phyloP scores from a whole-genome alignment of 2,888 invertebrate species.

The Caenorhabditis zanzibari region DNA sequence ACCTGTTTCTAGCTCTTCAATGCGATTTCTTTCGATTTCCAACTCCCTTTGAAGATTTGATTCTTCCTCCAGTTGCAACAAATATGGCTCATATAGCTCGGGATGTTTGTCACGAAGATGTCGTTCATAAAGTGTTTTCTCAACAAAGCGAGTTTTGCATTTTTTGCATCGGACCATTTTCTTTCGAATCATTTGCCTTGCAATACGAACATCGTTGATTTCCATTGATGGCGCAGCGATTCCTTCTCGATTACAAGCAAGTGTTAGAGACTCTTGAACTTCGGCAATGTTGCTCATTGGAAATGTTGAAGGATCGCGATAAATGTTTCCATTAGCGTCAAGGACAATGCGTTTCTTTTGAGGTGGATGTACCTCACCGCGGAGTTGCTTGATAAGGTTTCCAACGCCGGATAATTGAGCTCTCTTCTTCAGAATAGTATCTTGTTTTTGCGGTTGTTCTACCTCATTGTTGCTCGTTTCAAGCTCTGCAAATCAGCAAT shows the following conservation, averaged over 20 bases:
- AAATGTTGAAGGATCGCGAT: constrained; percentile 14
- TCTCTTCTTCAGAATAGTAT: background rate
- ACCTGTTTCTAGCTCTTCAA: constrained; percentile 81
- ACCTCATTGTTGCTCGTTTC: background rate
- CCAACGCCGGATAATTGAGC: constrained; percentile 44
- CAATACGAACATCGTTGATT: constrained; percentile 42
- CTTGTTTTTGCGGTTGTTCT: background rate
- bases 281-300: constrained; percentile 43
- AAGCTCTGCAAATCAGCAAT: too few relatives aligned
- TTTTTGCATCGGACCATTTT: constrained; percentile 82
- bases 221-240: constrained; percentile 16
- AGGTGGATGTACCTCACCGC: background rate
- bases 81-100: constrained; percentile 76
- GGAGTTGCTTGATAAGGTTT: constrained; percentile 14
- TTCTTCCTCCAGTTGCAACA: constrained; percentile 74
- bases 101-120: constrained; percentile 82
- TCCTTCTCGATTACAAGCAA: constrained; percentile 25
- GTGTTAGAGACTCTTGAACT: constrained; percentile 28
- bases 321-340: constrained; percentile 19
- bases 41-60: constrained; percentile 66
- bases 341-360: constrained; percentile 33
- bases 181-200: constrained; percentile 55
- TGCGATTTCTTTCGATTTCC: constrained; percentile 80
- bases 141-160: constrained; percentile 82
- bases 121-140: constrained; percentile 81